Evolutionary conservation across 2,113 vertebrate genomes (phyloP), one percentile per base, ranked within the genome.

Genomic region (Dendrocopos noguchii): DNA sequence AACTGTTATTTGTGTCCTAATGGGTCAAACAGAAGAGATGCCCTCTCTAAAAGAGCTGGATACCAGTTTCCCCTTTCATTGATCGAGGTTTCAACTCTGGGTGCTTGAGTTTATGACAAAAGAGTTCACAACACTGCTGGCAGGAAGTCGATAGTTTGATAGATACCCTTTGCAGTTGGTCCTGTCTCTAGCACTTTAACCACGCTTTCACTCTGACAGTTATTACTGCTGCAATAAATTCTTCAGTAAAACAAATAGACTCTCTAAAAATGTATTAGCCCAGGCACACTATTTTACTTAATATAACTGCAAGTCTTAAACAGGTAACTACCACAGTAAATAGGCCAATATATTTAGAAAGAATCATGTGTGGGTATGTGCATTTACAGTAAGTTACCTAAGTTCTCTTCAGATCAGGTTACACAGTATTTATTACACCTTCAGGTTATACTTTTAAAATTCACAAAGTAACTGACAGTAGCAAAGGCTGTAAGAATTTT

Each of bases 141-240:
- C 98, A 98, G 98, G 98, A 98, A 98, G 98, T 98, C 97, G 83
- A 98, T 98, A 98, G 96, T 85, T 97, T 98, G 98, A 98, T 98
- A 97, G 98, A 98, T 98, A 98, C 98, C 98, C 97, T 96, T 91
- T 95, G 96, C 97, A 97, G 97, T 95, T 97, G 97, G 96, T 98
- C 97, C 97, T 98, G 97, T 96, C 98, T 98, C 97, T 96, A 96
- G 98, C 97, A 98, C 98, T 98, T 98, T 98, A 96, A 97, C 97
- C 97, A 98, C 89, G 91, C 98, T 98, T 98, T 97, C 97, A 96
- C 97, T 97, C 97, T 98, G 98, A 98, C 98, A 98, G 98, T 98
- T 99, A 99, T 99, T 98, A 98, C 98, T 97, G 87, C 98, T 67
- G 97, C 98, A 97, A 98, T 99, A 99, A 99, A 99, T 99, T 98